Percentiles rank a stretch among this genome's conserved stretches.
These are phyloP conservation scores for Cichlasoma orientale DNA, from an alignment of 2,797 vertebrate genomes.

Conservation along the genomic window DNA sequence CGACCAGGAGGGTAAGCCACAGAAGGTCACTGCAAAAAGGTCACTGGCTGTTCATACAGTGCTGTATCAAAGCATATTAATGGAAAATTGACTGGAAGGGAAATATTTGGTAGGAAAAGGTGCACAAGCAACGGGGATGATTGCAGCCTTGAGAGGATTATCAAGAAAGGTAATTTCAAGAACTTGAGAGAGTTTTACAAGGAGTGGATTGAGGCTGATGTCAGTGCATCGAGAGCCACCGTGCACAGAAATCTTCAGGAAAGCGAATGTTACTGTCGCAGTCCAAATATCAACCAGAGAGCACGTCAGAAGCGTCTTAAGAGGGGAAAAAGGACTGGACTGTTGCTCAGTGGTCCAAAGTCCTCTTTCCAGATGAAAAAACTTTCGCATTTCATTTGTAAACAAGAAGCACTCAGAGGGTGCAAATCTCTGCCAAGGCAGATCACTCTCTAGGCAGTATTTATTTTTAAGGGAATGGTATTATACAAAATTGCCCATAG, in stretches of 20 bases:
- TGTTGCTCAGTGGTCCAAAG: too few relatives aligned
- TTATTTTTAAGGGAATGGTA: too few relatives aligned
- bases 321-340: too few relatives aligned
- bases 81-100: background rate
- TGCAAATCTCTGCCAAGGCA: too few relatives aligned
- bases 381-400: too few relatives aligned
- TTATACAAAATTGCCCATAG: too few relatives aligned
- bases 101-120: background rate
- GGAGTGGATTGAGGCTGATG: background rate
- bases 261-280: background rate
- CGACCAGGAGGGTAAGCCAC: background rate
- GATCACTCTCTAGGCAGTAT: too few relatives aligned
- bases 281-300: background rate
- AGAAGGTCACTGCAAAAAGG: background rate
- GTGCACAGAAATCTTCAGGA: background rate
- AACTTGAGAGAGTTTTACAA: background rate
- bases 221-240: background rate
- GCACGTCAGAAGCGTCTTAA: background rate
- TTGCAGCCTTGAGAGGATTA: background rate
- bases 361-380: background rate
- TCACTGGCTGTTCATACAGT: background rate
- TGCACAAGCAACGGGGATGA: background rate
- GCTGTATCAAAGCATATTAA: background rate
- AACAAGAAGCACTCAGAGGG: too few relatives aligned
- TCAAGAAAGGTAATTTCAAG: background rate